These are phyloP conservation scores for Pachyrhynchus sulphureomaculatus DNA, from an alignment of 1,140 invertebrate species.

Conservation along the genomic window DNA sequence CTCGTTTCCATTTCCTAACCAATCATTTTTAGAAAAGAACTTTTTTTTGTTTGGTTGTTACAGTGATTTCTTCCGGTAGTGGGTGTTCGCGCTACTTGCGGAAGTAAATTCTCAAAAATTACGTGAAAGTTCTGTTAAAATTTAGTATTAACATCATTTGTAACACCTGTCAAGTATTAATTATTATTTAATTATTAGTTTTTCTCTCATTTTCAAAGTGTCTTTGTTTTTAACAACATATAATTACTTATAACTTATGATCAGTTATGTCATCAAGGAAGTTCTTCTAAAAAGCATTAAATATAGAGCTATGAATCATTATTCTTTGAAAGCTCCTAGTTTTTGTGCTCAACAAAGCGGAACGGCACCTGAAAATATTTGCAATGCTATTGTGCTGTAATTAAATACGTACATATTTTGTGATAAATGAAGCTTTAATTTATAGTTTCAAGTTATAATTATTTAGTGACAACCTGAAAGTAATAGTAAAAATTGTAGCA, in stretches of 20 bases:
- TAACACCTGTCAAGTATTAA: no score
- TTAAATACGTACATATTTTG: background rate
- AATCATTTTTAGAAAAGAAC: no score
- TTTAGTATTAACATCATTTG: conserved; percentile 3
- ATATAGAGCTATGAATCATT: conserved; percentile 9
- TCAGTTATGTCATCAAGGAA: conserved; percentile 6
- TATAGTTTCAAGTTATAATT: no score
- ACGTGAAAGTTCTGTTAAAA: background rate
- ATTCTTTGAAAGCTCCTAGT: background rate
- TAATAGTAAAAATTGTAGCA: background rate
- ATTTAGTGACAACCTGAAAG: no score
- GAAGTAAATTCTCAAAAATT: background rate
- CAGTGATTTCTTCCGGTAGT: background rate
- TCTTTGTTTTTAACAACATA: no score
- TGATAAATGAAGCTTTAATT: background rate
- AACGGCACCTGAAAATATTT: no score
- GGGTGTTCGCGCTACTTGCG: background rate
- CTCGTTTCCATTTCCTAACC: no score
- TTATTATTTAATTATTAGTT: no score
- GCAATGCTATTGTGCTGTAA: no score
- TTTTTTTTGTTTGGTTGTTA: no score
- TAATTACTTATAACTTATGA: background rate
- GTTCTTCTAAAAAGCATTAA: background rate
- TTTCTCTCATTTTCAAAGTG: no score
- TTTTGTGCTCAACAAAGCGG: no score